Evolutionary conservation across 1,140 invertebrate genomes (phyloP), one percentile per base, ranked within the genome.

Genomic region (Helicoverpa armigera): DNA sequence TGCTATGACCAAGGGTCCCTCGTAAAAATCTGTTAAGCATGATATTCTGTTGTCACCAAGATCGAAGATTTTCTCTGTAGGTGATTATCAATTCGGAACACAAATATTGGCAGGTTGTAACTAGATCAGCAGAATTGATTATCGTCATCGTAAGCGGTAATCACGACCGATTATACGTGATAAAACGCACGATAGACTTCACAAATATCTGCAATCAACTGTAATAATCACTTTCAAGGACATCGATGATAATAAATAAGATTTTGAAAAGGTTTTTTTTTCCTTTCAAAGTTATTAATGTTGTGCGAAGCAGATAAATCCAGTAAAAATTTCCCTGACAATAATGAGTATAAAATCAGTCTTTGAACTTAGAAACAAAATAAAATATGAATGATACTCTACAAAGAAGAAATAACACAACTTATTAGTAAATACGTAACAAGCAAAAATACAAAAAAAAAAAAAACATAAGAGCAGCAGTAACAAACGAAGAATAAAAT

Each of bases 131-230:
- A 16, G n/a, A 31, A 43, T 65, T 13, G 50, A 43, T 69, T 7
- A 9, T 9, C 35, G 35, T 43, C 35, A 43, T 43, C 5, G 16
- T 69, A 9, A 50, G 1, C 2, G 10, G 50, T 69, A 50, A 69
- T 69, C 43, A 67, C 16, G 43, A 13, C 43, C 50, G 65, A 69
- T 69, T 23, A 50, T 13, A 48, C 50, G 23, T 23, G 43, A 69
- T 69, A 50, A 50, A 69, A 50, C 0, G 16, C 13, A 16, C 35
- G 43, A 43, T 13, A 50, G n/a, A 18, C 65, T 51, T 12, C 43
- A 50, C 10, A 23, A 50, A 50, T 50, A 69, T 14, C 10, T 29
- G 12, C 23, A 54, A 10, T 13, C 23, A 43, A 43, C 35, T 43
- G 35, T 43, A 43, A 43, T 43, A 60, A 61, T 61, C 16, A 29